These are phyloP conservation scores for Scotopteryx bipunctaria DNA, from an alignment of 2,888 invertebrate genomes.

Conservation along the genomic window DNA sequence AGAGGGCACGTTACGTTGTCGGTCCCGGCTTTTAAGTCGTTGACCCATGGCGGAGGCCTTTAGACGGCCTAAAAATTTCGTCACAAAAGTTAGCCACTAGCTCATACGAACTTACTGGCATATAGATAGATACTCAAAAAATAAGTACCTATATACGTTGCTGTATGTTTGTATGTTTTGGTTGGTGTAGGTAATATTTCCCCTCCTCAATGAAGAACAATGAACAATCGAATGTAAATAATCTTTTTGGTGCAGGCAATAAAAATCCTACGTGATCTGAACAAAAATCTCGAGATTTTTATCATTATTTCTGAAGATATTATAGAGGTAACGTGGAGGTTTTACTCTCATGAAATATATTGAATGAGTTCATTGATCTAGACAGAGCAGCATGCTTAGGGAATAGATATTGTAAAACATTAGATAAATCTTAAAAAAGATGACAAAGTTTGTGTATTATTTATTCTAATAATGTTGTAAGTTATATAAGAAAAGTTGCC, in stretches of 20 bases:
- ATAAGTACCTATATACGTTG: background rate
- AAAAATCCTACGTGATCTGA: constrained; percentile 50
- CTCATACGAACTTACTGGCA: background rate
- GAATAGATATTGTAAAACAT: too few species aligned
- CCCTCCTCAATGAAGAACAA: constrained; percentile 7
- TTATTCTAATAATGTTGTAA: too few species aligned
- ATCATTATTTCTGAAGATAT: constrained; percentile 21
- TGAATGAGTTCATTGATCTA: constrained; percentile 10
- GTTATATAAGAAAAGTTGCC: too few species aligned
- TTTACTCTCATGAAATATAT: constrained; percentile 3
- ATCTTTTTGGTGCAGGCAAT: constrained; percentile 43
- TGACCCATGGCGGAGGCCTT: too few species aligned
- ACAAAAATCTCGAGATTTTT: constrained; percentile 22
- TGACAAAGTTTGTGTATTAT: too few species aligned
- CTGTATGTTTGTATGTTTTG: too few species aligned
- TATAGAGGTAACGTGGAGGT: constrained; percentile 8
- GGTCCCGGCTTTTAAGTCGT: too few species aligned
- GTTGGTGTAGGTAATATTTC: constrained; percentile 1
- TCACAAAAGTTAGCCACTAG: background rate
- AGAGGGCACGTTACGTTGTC: too few species aligned
- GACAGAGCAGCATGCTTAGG: too few species aligned
- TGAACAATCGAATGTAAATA: constrained; percentile 35
- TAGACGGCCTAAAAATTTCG: too few species aligned
- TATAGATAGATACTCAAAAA: too few species aligned
- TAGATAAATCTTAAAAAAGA: too few species aligned